Evolutionary conservation across 1,140 invertebrate genomes (phyloP).

Genomic region (Campoletis sonorensis): DNA sequence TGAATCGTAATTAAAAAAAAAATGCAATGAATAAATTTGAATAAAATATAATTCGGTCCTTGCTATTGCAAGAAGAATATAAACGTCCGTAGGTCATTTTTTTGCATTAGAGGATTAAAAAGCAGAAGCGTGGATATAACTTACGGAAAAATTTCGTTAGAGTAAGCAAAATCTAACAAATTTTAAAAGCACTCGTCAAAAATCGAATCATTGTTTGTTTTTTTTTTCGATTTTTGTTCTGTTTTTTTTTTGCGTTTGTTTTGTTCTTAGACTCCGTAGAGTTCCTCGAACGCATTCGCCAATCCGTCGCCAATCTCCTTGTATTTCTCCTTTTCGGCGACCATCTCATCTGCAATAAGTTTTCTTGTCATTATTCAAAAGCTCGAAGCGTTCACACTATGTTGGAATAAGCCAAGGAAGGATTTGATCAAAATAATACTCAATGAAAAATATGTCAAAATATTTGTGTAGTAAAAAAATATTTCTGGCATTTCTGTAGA

Average conservation of each 20-base stretch:
- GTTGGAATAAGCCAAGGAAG: constrained; percentile 22
- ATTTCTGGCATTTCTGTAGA: too few species aligned
- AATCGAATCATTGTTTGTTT: constrained; percentile 38
- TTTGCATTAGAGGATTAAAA: constrained; percentile 46
- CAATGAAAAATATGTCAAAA: too few species aligned
- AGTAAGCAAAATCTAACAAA: constrained; percentile 66
- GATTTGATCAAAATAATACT: background rate
- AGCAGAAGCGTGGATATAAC: constrained; percentile 52
- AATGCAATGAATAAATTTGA: too few species aligned
- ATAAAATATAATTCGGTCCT: background rate
- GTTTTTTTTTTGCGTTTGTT: too few species aligned
- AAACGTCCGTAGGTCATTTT: background rate
- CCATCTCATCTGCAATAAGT: constrained; percentile 94
- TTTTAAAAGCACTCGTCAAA: constrained; percentile 55
- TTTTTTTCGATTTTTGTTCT: constrained; percentile 54
- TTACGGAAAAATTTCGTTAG: constrained; percentile 62
- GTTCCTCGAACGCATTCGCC: constrained; percentile 98
- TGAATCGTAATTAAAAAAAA: too few species aligned
- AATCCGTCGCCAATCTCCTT: constrained; percentile 99
- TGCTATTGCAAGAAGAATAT: background rate
- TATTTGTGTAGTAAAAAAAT: too few species aligned
- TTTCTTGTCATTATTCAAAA: constrained; percentile 33
- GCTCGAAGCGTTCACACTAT: constrained; percentile 34
- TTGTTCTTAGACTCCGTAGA: constrained; percentile 87
- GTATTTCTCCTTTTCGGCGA: constrained; percentile 99